Evolutionary conservation across 1,140 invertebrate genomes (phyloP), one percentile per base, ranked within the genome.

Genomic region (Tenebrio molitor): DNA sequence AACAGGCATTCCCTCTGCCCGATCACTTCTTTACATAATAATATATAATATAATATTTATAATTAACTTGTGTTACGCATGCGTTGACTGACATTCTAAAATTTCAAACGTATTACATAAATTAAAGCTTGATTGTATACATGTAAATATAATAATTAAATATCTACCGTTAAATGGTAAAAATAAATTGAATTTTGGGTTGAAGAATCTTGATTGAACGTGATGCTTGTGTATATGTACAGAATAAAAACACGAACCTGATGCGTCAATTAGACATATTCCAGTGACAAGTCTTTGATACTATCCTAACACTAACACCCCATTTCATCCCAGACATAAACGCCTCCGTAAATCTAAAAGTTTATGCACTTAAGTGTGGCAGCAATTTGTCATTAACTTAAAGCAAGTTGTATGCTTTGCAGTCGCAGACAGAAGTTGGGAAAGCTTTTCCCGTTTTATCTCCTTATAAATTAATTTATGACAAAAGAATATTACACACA

Each of bases 261-360:
- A 3, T 29, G 25, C 25, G 8, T 29, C 8, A 29, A 8, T 8
- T 29, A 29, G 25, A 29, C 8, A 29, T 29, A 29, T 4, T 50
- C 17, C 44, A 21, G 44, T 50, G 16, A 17, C 44, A 50, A 21
- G n/a, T 50, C 44, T n/a, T 50, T 1, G 1, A 50, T 15, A 21
- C 16, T 50, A 21, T 17, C 17, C 21, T 17, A 50, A 21, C 44
- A 50, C 21, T 17, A 50, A 50, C 44, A 50, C 44, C 44, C 44
- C 21, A 19, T 17, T 50, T 50, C 44, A 50, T 21, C 19, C 15
- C 33, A 39, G 39, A 65, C 62, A 21, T 41, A 65, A 65, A 65
- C 14, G 62, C 62, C 33, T 65, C 21, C 33, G 62, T 65, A 65
- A 65, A 65, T 65, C 62, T 65, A 65, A 65, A 65, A 65, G 62